phyloP scores from a whole-genome alignment of 1,140 invertebrate genomes.

The Brachionus koreanus region DNA sequence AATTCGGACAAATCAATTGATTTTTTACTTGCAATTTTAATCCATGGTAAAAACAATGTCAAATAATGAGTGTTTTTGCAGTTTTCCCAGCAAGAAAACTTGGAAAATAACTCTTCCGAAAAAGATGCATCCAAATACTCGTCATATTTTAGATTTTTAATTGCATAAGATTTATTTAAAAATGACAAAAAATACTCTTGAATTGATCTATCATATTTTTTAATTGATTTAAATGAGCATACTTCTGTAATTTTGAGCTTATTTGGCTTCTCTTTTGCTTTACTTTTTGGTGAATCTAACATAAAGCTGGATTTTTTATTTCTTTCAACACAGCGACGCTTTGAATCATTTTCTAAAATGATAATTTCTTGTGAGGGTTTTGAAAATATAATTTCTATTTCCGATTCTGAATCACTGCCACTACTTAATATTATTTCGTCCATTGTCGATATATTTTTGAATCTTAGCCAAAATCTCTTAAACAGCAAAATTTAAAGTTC shows the following conservation, averaged over 20 bases:
- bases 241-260: background rate
- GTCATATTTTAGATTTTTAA: background rate
- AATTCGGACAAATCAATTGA: background rate
- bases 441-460: background rate
- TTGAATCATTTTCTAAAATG: background rate
- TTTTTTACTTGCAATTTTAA: background rate
- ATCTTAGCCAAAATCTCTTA: no score
- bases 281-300: background rate
- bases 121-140: background rate
- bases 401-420: background rate
- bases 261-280: background rate
- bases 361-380: background rate
- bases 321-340: background rate
- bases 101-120: background rate
- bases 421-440: background rate
- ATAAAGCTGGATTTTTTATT: background rate
- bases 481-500: no score
- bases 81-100: background rate
- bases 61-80: background rate
- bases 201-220: background rate
- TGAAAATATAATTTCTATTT: background rate
- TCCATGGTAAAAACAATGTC: background rate
- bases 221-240: background rate
- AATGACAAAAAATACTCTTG: background rate
- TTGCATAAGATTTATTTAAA: background rate